Base-by-base conservation (phyloP, 2,888 invertebrate genomes). In the Drosophila anceps region DNA sequence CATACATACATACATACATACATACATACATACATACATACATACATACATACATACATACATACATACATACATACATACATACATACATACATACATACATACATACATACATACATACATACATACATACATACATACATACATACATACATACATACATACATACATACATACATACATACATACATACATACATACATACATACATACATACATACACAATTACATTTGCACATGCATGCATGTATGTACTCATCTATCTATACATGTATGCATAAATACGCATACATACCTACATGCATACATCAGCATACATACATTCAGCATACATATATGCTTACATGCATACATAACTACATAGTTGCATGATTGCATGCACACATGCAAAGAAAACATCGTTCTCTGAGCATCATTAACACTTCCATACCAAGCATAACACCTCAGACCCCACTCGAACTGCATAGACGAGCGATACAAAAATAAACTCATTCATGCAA, bases 381-480 rank as follows among this genome's bases (percentile, higher is more conserved):
- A 48, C 27, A 48, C 50, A 31, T 33, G 50, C 50, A 31, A 18
- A 3, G 27, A 50, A 50, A 31, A 12, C 50, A 31, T 31, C 31
- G 1, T 50, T 12, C 50, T 18, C 31, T 18, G 31, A 50, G 50
- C 50, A 50, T 50, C 50, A 50, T 50, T 50, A 50, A 50, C 31
- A 50, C 50, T 33, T 50, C 18, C 33, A 50, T 29, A 31, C 50
- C 18, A 12, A 18, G 31, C 31, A n/a, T 18, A 13, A 13, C 18
- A 20, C 13, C 33, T 33, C 1, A 20, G 18, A 4, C 1, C 7
- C 13, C 50, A 50, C 31, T 50, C 50, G 50, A 50, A 50, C 18
- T 3, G 31, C 50, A 33, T 33, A 50, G 18, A 50, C n/a, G n/a
- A 10, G 48, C 48, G 29, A 15, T 46, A 15, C 27, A 27, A 48